Evolutionary conservation across 2,797 vertebrate species (phyloP).

Genomic region (Hyperoplus immaculatus): DNA sequence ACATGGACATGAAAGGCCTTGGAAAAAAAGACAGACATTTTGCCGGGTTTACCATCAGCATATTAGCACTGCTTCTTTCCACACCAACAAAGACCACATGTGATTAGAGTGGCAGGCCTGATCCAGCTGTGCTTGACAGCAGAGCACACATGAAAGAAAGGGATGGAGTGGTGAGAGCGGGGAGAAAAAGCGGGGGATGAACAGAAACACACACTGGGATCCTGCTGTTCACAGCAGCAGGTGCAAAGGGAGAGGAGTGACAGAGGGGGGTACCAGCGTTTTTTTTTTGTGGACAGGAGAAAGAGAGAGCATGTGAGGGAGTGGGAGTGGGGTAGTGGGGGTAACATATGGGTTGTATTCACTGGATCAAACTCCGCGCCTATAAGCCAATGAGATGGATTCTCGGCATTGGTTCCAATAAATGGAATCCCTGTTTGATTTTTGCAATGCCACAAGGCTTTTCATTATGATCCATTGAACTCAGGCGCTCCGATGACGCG

Average conservation of each 20-base stretch:
- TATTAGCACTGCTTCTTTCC: constrained; percentile 57
- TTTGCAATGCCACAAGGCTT: constrained; percentile 44
- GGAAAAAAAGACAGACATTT: constrained; percentile 30
- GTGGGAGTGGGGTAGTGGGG: constrained; percentile 6
- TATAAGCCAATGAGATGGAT: constrained; percentile 53
- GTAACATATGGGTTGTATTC: constrained; percentile 65
- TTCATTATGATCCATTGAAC: constrained; percentile 65
- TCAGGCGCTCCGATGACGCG: constrained; percentile 27
- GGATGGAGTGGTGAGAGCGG: constrained; percentile 72
- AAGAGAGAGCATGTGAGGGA: constrained; percentile 43
- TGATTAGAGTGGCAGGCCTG: constrained; percentile 72
- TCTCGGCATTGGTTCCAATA: constrained; percentile 59
- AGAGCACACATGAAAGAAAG: constrained; percentile 82
- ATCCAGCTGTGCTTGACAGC: constrained; percentile 85
- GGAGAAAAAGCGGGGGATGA: constrained; percentile 72
- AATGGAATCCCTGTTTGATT: constrained; percentile 67
- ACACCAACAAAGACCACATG: constrained; percentile 74
- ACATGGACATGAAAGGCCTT: constrained; percentile 19
- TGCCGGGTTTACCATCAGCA: constrained; percentile 36
- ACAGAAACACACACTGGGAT: constrained; percentile 80
- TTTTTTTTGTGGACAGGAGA: constrained; percentile 61
- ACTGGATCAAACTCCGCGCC: constrained; percentile 61
- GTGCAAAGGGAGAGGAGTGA: constrained; percentile 67
- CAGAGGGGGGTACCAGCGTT: constrained; percentile 31
- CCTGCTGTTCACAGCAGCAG: constrained; percentile 86